Evolutionary conservation across 2,888 invertebrate genomes (phyloP).

Genomic region (Philereme transversata): DNA sequence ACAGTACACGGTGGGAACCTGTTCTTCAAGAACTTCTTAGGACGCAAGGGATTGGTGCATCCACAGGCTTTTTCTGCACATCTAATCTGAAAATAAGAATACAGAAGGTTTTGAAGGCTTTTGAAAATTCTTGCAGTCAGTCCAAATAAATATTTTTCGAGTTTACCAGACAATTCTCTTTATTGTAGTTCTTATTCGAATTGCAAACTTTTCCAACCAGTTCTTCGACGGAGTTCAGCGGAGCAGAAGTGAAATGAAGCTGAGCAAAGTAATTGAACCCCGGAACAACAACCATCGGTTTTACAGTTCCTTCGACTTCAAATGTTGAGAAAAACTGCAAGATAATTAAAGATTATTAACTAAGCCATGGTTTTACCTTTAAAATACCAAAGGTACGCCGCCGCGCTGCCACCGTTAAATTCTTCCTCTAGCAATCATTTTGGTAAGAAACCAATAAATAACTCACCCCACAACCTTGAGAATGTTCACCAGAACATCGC

Average conservation of each 20-base stretch:
- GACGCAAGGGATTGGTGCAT: constrained; percentile 58
- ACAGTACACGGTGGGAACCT: constrained; percentile 50
- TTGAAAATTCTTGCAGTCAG: too few relatives aligned
- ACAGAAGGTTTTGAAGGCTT: too few relatives aligned
- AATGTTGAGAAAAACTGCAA: constrained; percentile 60
- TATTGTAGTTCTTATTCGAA: constrained; percentile 43
- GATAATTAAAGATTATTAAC: background rate
- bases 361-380: too few relatives aligned
- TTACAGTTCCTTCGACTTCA: constrained; percentile 52
- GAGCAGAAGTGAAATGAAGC: constrained; percentile 50
- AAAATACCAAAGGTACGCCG: too few relatives aligned
- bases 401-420: too few relatives aligned
- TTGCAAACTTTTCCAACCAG: constrained; percentile 47
- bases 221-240: constrained; percentile 48
- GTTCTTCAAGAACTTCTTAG: background rate
- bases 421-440: too few relatives aligned
- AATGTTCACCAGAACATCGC: constrained; percentile 50
- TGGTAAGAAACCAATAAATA: too few relatives aligned
- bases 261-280: constrained; percentile 55
- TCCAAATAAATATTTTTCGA: background rate
- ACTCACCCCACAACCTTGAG: constrained; percentile 57
- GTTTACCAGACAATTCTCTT: constrained; percentile 49
- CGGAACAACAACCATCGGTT: constrained; percentile 46
- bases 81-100: constrained; percentile 46
- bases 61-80: constrained; percentile 64